These are phyloP conservation scores for Lutjanus campechanus DNA, from an alignment of 2,797 vertebrate genomes.

Conservation along the genomic window DNA sequence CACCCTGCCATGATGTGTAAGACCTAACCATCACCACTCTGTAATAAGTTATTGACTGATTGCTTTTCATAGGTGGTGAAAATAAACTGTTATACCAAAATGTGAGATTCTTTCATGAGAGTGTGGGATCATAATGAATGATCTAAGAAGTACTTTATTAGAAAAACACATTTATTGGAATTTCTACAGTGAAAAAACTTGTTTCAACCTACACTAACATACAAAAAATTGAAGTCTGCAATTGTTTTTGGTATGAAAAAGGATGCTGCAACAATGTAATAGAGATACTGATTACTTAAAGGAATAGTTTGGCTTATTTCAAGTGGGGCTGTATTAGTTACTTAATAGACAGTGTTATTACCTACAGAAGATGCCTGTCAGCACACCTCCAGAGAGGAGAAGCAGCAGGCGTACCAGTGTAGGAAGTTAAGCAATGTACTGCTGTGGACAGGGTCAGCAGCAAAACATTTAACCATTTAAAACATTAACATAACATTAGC, in stretches of 20 bases:
- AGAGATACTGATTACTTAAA: constrained; percentile 1
- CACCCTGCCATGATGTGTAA: constrained; percentile 85
- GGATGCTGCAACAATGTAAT: constrained; percentile 17
- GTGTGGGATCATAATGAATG: constrained; percentile 3
- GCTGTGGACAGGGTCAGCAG: no score
- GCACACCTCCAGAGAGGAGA: no score
- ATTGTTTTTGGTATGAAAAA: constrained; percentile 58
- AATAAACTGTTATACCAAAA: constrained; percentile 82
- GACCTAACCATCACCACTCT: constrained; percentile 75
- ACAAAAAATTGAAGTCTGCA: constrained; percentile 56
- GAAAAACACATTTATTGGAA: constrained; percentile 68
- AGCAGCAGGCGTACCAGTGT: no score
- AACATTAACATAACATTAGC: no score
- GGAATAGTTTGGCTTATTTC: no score
- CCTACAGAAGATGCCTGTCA: no score
- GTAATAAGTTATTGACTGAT: constrained; percentile 90
- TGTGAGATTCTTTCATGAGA: constrained; percentile 37
- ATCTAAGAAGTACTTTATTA: constrained; percentile 30
- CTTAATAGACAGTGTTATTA: no score
- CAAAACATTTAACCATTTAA: no score
- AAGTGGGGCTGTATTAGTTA: no score
- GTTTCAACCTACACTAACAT: constrained; percentile 39
- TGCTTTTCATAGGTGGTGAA: constrained; percentile 88
- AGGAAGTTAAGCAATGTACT: no score
- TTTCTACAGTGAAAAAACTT: constrained; percentile 60